Conservation (phyloP, 1,140 invertebrate genomes). For the Bombus balteatus region DNA sequence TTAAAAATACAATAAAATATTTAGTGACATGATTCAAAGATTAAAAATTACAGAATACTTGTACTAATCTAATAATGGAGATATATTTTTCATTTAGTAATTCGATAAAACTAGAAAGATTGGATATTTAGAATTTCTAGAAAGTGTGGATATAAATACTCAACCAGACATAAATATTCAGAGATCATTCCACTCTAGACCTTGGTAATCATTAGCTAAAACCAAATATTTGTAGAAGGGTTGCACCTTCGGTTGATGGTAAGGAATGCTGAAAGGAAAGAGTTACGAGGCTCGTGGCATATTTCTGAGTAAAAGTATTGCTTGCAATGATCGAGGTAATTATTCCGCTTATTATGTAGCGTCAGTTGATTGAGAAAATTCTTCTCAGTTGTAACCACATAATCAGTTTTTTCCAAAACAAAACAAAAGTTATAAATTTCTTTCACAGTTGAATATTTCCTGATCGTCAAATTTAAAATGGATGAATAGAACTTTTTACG, state of each 20-base stretch:
- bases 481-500: too few species aligned
- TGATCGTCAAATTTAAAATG: too few species aligned
- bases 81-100: too few species aligned
- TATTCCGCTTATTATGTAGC: slow-evolving; percentile 8
- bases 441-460: too few species aligned
- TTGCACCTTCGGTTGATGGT: slow-evolving; percentile 31
- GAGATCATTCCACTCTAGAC: slow-evolving; percentile 34
- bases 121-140: not conserved
- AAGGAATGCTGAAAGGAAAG: slow-evolving; percentile 63
- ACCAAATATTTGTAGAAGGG: slow-evolving; percentile 44
- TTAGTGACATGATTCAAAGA: too few species aligned
- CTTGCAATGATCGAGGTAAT: slow-evolving; percentile 61
- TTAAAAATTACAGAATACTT: too few species aligned
- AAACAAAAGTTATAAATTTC: not conserved
- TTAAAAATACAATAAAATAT: too few species aligned
- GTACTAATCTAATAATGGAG: too few species aligned
- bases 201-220: slow-evolving; percentile 50
- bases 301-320: slow-evolving; percentile 67
- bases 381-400: not conserved
- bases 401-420: not conserved
- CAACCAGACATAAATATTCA: slow-evolving; percentile 25
- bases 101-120: not conserved
- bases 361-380: not conserved
- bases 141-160: slow-evolving; percentile 4
- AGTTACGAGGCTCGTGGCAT: slow-evolving; percentile 65